Evolutionary conservation across 2,797 vertebrate species (phyloP).

Genomic region (Phaenicophaeus curvirostris): DNA sequence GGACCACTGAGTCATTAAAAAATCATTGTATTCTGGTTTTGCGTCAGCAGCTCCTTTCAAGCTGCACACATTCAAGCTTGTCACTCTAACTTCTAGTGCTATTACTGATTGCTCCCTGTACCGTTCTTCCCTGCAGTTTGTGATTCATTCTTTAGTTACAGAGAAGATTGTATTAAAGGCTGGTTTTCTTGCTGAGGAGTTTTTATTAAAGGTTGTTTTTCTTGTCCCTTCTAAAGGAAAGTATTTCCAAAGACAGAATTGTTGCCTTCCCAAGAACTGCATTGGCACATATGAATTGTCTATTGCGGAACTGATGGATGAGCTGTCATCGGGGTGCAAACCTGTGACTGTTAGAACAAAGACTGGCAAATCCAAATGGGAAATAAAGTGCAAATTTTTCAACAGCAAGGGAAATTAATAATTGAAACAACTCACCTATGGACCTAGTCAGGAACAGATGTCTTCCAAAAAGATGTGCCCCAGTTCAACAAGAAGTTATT

Average conservation of each 20-base stretch:
- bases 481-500: slow-evolving; percentile 9
- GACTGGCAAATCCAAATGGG: slow-evolving; percentile 43
- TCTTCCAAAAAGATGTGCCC: neutral
- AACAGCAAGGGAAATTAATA: slow-evolving; percentile 11
- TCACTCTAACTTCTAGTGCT: neutral
- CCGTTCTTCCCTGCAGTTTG: neutral
- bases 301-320: slow-evolving; percentile 45
- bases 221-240: neutral
- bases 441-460: slow-evolving; percentile 3
- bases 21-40: neutral
- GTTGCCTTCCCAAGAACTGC: neutral
- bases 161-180: slow-evolving; percentile 31
- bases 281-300: slow-evolving; percentile 20
- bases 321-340: slow-evolving; percentile 32
- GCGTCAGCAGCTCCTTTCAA: neutral
- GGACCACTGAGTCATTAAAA: neutral
- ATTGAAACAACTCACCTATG: slow-evolving; percentile 29
- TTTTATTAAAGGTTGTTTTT: slow-evolving; percentile 55
- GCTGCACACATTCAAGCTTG: neutral
- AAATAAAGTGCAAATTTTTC: slow-evolving; percentile 25
- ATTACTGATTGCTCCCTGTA: neutral
- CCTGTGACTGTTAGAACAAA: slow-evolving; percentile 48
- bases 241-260: slow-evolving; percentile 22
- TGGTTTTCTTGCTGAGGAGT: slow-evolving; percentile 20
- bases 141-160: slow-evolving; percentile 29